Evolutionary conservation across 2,797 vertebrate species (phyloP).

Genomic region (Coregonus suidteri): DNA sequence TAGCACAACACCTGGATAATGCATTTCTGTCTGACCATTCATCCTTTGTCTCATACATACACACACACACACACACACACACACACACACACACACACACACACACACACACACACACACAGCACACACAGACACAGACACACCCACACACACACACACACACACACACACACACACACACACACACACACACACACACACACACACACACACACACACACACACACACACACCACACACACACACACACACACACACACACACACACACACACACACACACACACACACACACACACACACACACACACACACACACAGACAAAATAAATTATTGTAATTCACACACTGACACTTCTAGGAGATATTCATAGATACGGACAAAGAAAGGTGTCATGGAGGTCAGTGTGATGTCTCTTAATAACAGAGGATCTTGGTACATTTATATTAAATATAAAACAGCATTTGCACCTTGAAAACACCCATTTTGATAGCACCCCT

Average conservation of each 20-base stretch:
- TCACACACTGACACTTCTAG: constrained; percentile 42
- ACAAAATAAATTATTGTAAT: constrained; percentile 59
- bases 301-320: constrained; percentile 1
- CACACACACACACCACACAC: too few species aligned
- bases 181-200: too few species aligned
- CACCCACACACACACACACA: neutral
- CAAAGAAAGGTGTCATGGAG: constrained; percentile 4
- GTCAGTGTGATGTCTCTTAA: neutral
- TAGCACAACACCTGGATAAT: constrained; percentile 52
- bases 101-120: constrained; percentile 7
- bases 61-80: neutral
- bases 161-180: too few species aligned
- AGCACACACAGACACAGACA: neutral
- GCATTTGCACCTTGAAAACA: neutral
- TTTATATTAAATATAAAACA: neutral
- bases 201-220: too few species aligned
- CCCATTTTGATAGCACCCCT: neutral
- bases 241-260: neutral
- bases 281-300: constrained; percentile 19
- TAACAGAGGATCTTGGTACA: neutral
- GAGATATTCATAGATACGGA: constrained; percentile 20
- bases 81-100: neutral
- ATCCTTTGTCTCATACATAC: constrained; percentile 46
- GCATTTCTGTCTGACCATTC: constrained; percentile 52
- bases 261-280: neutral